These are phyloP conservation scores for Dascillus cervinus DNA, from an alignment of 2,888 invertebrate genomes.

Conservation along the genomic window DNA sequence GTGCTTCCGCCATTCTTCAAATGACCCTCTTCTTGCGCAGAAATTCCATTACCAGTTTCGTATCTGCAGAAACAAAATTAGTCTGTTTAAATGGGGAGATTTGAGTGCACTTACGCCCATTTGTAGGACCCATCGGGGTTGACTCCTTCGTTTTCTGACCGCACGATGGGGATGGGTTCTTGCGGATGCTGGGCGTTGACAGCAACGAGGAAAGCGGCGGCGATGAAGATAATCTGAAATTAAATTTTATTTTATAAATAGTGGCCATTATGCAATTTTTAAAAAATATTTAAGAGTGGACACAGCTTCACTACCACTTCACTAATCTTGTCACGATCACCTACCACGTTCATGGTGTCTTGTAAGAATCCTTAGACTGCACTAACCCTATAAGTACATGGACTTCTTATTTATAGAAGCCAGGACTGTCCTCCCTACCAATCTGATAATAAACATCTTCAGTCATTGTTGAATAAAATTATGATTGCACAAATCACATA, in stretches of 20 bases:
- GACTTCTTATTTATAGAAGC: conserved; percentile 6
- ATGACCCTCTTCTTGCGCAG: conserved; percentile 50
- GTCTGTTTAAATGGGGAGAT: background rate
- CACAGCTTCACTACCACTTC: too few species aligned
- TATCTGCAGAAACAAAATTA: conserved; percentile 37
- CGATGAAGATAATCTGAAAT: background rate
- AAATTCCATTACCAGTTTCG: conserved; percentile 57
- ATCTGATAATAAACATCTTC: conserved; percentile 4
- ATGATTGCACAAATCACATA: conserved; percentile 3
- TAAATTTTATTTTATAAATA: background rate
- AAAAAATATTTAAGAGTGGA: too few species aligned
- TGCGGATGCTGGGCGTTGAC: too few species aligned
- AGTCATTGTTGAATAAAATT: conserved; percentile 2
- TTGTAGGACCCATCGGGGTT: conserved; percentile 57
- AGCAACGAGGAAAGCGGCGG: background rate
- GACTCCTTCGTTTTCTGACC: conserved; percentile 54
- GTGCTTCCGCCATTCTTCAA: too few species aligned
- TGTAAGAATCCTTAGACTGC: conserved; percentile 1
- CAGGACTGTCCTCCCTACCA: conserved; percentile 6
- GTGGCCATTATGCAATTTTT: too few species aligned
- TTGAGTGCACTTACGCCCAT: conserved; percentile 40
- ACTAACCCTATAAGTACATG: conserved; percentile 4
- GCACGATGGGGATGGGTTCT: conserved; percentile 44
- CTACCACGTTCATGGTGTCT: conserved; percentile 5
- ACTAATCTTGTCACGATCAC: too few species aligned